A percentile compares a stretch with the other conserved stretches of the same genome.
phyloP scores from a whole-genome alignment of 2,888 invertebrate genomes.

The Eledona agricola region DNA sequence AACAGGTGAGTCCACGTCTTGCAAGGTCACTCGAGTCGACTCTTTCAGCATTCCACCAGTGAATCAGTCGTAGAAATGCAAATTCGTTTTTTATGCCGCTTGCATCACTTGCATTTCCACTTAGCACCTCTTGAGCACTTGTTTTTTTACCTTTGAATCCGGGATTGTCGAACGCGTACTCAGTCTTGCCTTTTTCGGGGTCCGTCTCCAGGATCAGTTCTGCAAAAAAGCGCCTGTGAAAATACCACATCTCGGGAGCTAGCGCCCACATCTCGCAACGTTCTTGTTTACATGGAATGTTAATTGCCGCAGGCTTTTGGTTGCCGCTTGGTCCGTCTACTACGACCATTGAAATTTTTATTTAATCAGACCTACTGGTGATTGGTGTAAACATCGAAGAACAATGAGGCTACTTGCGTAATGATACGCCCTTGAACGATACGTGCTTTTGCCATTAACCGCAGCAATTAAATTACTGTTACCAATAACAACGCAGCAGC shows the following conservation, averaged over 20 bases:
- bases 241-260: slow-evolving; percentile 9
- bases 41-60: slow-evolving; percentile 30
- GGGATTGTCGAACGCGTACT: slow-evolving; percentile 83
- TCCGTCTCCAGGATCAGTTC: slow-evolving; percentile 76
- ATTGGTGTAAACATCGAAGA: slow-evolving; percentile 9
- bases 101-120: no score
- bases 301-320: slow-evolving; percentile 43
- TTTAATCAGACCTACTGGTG: slow-evolving; percentile 13
- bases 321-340: slow-evolving; percentile 33
- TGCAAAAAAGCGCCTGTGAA: slow-evolving; percentile 5
- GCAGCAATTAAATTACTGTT: slow-evolving; percentile 19
- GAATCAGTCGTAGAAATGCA: slow-evolving; percentile 35
- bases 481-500: slow-evolving; percentile 4
- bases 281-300: slow-evolving; percentile 46
- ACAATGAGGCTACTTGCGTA: slow-evolving; percentile 9
- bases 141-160: slow-evolving; percentile 70
- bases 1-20: slow-evolving; percentile 24
- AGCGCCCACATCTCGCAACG: slow-evolving; percentile 41
- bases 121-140: no score
- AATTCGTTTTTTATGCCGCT: no score
- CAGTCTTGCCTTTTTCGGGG: slow-evolving; percentile 78
- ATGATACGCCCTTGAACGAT: slow-evolving; percentile 17
- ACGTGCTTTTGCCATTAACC: slow-evolving; percentile 23
- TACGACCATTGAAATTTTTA: slow-evolving; percentile 10
- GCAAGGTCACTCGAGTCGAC: slow-evolving; percentile 30